Percentiles rank a stretch among this genome's conserved stretches.
Evolutionary conservation across 2,113 vertebrate genomes (phyloP).

Genomic region (Ciconia boyciana): DNA sequence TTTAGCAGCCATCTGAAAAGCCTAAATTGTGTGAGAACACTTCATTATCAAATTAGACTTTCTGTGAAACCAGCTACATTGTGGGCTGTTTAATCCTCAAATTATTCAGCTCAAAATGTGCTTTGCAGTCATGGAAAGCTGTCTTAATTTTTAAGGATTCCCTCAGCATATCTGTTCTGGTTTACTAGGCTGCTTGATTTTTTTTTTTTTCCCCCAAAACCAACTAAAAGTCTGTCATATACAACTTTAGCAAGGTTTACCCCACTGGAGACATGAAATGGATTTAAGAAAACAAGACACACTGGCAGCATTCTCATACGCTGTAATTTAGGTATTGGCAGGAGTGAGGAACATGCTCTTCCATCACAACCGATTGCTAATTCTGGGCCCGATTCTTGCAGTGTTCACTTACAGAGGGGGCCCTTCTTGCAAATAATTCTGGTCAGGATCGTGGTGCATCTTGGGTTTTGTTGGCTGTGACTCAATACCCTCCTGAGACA

Average conservation of each 20-base stretch:
- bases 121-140: not conserved
- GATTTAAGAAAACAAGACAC: not conserved
- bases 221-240: not conserved
- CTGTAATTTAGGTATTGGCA: not conserved
- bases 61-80: constrained; percentile 21
- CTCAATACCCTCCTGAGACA: not conserved
- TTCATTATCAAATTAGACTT: constrained; percentile 43
- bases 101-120: constrained; percentile 21
- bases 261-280: not conserved
- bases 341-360: not conserved
- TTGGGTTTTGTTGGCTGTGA: not conserved
- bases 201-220: not conserved
- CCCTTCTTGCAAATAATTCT: not conserved
- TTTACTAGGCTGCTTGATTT: not conserved
- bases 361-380: not conserved
- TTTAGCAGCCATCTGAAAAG: constrained; percentile 36
- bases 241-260: not conserved
- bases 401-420: not conserved
- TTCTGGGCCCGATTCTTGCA: not conserved
- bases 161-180: not conserved
- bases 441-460: not conserved
- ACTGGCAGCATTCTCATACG: not conserved
- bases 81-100: constrained; percentile 5
- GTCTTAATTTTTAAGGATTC: constrained; percentile 27
- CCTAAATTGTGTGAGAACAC: not conserved